These are phyloP conservation scores for Takifugu bimaculatus DNA, from an alignment of 2,113 vertebrate species.

Conservation along the genomic window DNA sequence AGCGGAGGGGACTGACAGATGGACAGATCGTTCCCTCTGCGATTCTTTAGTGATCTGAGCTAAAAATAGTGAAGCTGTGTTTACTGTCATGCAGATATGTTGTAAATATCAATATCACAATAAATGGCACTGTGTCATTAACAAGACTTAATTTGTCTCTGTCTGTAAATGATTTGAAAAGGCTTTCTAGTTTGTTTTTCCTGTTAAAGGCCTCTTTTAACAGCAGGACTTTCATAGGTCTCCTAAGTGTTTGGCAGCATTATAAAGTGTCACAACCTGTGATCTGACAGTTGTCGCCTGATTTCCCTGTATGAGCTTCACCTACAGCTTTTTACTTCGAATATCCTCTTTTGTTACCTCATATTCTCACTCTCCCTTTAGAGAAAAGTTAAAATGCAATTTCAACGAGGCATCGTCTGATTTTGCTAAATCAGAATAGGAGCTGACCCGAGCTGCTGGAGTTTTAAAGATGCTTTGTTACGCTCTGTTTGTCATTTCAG, in stretches of 20 bases:
- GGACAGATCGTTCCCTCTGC: slow-evolving; percentile 6
- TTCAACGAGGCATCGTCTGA: no score
- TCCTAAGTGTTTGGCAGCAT: no score
- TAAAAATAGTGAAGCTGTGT: slow-evolving; percentile 37
- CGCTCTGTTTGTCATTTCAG: slow-evolving; percentile 36
- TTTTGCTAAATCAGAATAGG: neutral
- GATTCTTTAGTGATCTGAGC: slow-evolving; percentile 39
- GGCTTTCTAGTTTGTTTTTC: neutral
- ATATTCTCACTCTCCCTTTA: no score
- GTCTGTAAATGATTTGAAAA: neutral
- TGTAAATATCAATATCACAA: no score
- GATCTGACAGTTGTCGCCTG: neutral
- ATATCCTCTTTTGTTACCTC: no score
- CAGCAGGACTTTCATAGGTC: slow-evolving; percentile 6
- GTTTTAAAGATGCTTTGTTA: slow-evolving; percentile 4
- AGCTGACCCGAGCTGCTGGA: neutral
- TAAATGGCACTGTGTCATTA: neutral
- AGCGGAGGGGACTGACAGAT: slow-evolving; percentile 7
- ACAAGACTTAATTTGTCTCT: neutral
- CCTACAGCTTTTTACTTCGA: neutral
- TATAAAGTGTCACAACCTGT: no score
- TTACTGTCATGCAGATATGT: no score
- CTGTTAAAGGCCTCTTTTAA: slow-evolving; percentile 5
- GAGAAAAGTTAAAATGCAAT: no score
- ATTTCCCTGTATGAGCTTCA: neutral